Conservation (phyloP, 2,888 invertebrate genomes). For the Coelopa pilipes region DNA sequence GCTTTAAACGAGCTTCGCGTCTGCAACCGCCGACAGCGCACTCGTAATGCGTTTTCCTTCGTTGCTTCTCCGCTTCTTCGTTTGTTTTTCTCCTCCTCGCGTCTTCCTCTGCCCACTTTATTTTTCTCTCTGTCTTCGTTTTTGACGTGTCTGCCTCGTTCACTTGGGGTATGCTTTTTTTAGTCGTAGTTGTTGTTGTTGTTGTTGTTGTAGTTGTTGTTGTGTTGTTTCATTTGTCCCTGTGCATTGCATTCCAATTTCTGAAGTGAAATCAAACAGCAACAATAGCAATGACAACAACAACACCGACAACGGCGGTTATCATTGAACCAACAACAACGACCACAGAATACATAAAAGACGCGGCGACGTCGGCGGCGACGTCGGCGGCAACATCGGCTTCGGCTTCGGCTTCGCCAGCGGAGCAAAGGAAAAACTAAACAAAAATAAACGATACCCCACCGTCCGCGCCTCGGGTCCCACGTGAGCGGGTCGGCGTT, state of each 20-base stretch:
- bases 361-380: background rate
- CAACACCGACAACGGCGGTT: no score
- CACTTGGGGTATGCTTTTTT: no score
- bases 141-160: no score
- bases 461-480: background rate
- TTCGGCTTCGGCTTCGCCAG: background rate
- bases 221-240: background rate
- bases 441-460: conserved; percentile 21
- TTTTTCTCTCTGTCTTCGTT: no score
- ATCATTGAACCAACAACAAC: background rate
- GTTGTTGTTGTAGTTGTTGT: background rate
- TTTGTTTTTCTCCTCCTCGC: background rate
- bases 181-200: background rate
- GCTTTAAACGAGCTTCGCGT: conserved; percentile 32
- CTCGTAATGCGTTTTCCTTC: background rate
- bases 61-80: conserved; percentile 7
- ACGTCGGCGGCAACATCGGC: no score
- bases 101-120: no score
- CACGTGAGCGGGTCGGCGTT: no score
- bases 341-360: conserved; percentile 18
- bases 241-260: conserved; percentile 28
- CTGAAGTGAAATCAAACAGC: conserved; percentile 34
- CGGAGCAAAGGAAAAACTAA: conserved; percentile 28
- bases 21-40: conserved; percentile 24
- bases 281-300: background rate